phyloP scores from a whole-genome alignment of 2,113 vertebrate species.

The Neoarius graeffei region DNA sequence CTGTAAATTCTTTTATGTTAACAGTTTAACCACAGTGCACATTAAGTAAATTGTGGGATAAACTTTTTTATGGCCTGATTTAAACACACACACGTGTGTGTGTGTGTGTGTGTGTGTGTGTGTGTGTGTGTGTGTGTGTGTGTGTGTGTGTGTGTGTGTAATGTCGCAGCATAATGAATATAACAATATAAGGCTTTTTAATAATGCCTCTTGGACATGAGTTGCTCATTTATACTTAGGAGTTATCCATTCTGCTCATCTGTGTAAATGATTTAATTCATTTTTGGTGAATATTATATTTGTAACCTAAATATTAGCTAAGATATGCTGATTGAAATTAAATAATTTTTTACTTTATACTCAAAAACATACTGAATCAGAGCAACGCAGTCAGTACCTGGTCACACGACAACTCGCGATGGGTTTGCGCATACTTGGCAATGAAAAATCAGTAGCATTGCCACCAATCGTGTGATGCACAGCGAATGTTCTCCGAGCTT shows the following conservation, averaged over 20 bases:
- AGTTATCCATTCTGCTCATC: neutral
- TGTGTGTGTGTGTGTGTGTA: neutral
- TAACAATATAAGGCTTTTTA: neutral
- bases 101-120: no score
- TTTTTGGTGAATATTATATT: neutral
- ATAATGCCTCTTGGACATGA: neutral
- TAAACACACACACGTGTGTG: neutral
- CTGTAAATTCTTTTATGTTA: conserved; percentile 26
- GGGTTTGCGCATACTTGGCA: no score
- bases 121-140: no score
- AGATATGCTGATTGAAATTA: neutral
- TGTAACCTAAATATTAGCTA: neutral
- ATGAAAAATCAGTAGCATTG: no score
- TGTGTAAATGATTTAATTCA: neutral
- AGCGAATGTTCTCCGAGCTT: no score
- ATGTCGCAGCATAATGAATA: neutral
- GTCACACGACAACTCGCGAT: no score
- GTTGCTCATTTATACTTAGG: neutral
- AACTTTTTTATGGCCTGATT: neutral
- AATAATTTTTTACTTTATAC: neutral
- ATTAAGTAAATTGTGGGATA: conserved; percentile 22
- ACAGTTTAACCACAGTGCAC: conserved; percentile 21
- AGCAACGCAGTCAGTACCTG: neutral
- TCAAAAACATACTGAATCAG: neutral
- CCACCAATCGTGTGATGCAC: no score